Base-by-base conservation (phyloP, 1,140 invertebrate species). In the Bombus pyrosoma region DNA sequence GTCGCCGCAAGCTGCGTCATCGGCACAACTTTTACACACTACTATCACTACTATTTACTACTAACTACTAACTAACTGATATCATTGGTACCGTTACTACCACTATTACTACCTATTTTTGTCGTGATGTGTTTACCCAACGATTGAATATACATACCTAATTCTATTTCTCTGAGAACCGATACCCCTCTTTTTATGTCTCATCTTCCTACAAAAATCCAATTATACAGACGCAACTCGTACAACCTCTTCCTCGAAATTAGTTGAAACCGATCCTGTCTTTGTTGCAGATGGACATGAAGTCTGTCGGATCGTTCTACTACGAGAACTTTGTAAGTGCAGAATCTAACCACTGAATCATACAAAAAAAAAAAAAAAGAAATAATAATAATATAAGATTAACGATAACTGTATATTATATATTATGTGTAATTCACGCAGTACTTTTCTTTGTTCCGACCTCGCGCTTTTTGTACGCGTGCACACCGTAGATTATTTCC, bases 291-390 rank as follows among this genome's bases (percentile, higher is more conserved):
- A 98, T 98, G 97, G 97, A 98, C 96, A 97, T 98, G 97, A 98
- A 98, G 97, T 97, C 97, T 96, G 97, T 98, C 96, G 97, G 97
- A 96, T 98, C 97, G 95, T 98, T 98, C 97, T 98, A 98, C 97
- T 98, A 98, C 96, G 97, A 98, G 96, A 98, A 98, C 96, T 98
- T 98, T 97, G 97, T 98, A 97, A 98, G 97, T 98, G 96, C 95
- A 94, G 92, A 93, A 86, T 68, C 86, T 89, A 93, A 93, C 91
- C 87, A 93, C 85, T 92, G 90, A 93, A 93, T 93, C 90, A 92
- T 89, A 86, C 62, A 39, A 69, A 69, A 75, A 3, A 8, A 76
- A 41, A 18, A 15, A 43, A 32, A 43, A 3, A 41, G 10, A 18
- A 18, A 68, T 10, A 68, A 37, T 22, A 25, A 37, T 4, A 66